A percentile compares a stretch with the other conserved stretches of the same genome.
Evolutionary conservation across 2,797 vertebrate genomes (phyloP).

Genomic region (Cyclura pinguis): DNA sequence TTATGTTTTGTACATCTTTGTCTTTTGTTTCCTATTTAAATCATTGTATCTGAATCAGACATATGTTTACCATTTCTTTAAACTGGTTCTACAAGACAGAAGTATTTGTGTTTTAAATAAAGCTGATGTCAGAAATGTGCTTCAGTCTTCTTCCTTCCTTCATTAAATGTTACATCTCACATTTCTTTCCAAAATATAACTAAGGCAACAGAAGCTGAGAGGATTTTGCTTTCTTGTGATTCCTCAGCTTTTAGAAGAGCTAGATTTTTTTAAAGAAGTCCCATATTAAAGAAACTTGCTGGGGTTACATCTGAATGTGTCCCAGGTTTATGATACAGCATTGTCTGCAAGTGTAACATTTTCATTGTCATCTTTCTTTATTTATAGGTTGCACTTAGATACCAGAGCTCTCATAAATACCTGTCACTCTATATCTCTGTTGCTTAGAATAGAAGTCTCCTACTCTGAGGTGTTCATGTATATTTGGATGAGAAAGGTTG

Average conservation of each 20-base stretch:
- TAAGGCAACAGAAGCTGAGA: neutral
- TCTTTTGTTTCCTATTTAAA: constrained; percentile 79
- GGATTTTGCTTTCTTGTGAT: neutral
- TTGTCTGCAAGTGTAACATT: neutral
- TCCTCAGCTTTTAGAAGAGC: neutral
- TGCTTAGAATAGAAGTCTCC: neutral
- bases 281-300: neutral
- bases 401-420: neutral
- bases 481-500: neutral
- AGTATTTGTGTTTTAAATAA: constrained; percentile 76
- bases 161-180: neutral
- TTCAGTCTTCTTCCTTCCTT: neutral
- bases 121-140: constrained; percentile 54
- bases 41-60: constrained; percentile 65
- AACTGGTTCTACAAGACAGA: constrained; percentile 50
- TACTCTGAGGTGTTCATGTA: neutral
- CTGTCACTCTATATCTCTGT: neutral
- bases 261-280: neutral
- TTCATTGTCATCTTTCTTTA: neutral
- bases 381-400: neutral
- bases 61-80: constrained; percentile 53
- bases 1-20: constrained; percentile 74
- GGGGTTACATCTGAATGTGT: neutral
- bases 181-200: neutral
- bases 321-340: neutral